These are phyloP conservation scores for Poicephalus meyeri DNA, from an alignment of 2,113 vertebrate genomes.

Conservation along the genomic window DNA sequence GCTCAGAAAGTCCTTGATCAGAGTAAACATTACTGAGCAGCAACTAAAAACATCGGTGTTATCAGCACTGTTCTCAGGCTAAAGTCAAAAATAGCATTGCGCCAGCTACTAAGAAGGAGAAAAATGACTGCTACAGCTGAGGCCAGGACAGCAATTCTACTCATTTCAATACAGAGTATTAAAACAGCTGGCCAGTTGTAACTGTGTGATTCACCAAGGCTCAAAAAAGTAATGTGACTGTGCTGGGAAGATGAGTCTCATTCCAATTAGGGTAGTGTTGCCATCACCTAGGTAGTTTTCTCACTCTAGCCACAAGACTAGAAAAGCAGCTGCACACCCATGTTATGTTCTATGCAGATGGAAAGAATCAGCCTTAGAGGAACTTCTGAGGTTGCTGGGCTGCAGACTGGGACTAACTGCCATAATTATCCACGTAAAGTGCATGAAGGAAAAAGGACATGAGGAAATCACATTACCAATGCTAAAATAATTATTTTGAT, in stretches of 20 bases:
- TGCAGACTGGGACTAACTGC: background rate
- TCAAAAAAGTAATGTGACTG: background rate
- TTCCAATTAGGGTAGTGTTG: background rate
- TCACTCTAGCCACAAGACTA: background rate
- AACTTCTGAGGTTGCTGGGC: background rate
- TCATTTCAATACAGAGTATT: background rate
- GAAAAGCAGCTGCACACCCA: background rate
- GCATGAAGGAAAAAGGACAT: background rate
- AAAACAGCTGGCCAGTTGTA: background rate
- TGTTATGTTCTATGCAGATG: background rate
- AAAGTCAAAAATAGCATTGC: background rate
- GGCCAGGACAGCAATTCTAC: background rate
- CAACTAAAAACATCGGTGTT: background rate
- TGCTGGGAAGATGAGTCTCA: background rate
- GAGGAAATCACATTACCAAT: background rate
- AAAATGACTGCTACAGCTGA: background rate
- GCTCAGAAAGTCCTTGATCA: background rate
- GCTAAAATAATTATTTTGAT: conserved; percentile 33
- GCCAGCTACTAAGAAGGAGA: background rate
- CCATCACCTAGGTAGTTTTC: background rate
- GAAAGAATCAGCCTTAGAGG: background rate
- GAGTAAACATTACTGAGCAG: background rate
- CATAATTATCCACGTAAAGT: background rate
- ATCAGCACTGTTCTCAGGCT: background rate
- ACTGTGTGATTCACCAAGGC: background rate